phyloP scores from a whole-genome alignment of 2,113 vertebrate genomes.

The Vicugna pacos region DNA sequence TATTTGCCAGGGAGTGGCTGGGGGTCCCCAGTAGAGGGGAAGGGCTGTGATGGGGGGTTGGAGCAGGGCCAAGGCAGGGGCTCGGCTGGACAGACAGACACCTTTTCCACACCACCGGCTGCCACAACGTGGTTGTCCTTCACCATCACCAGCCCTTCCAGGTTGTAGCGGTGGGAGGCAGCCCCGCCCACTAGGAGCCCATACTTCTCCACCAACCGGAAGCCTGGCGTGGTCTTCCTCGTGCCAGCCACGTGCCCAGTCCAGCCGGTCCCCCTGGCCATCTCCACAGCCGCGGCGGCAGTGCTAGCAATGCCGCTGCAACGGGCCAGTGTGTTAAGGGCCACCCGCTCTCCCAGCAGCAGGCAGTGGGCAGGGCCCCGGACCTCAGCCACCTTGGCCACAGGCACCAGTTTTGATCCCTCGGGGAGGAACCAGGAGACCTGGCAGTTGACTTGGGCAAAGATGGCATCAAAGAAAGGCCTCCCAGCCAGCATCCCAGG shows the following conservation, averaged over 20 bases:
- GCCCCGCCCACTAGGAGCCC: conserved; percentile 90
- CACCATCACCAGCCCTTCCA: conserved; percentile 91
- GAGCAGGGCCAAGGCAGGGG: not conserved
- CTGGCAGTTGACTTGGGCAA: conserved; percentile 87
- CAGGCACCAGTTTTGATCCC: conserved; percentile 84
- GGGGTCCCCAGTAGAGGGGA: not conserved
- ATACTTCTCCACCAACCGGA: conserved; percentile 92
- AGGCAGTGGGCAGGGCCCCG: conserved; percentile 88
- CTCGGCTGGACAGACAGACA: conserved; percentile 41
- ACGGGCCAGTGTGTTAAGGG: conserved; percentile 91
- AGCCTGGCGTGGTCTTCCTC: conserved; percentile 92
- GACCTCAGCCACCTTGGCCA: conserved; percentile 89
- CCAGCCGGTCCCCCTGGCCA: conserved; percentile 84
- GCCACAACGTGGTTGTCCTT: conserved; percentile 93
- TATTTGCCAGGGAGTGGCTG: not conserved
- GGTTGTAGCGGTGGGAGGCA: conserved; percentile 89
- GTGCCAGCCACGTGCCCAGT: conserved; percentile 90
- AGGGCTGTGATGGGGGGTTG: accelerated
- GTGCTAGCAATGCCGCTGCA: conserved; percentile 90
- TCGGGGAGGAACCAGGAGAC: conserved; percentile 90
- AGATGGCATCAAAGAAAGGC: conserved; percentile 92
- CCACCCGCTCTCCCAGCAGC: conserved; percentile 90
- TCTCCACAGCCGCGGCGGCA: conserved; percentile 79
- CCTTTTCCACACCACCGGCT: conserved; percentile 89
- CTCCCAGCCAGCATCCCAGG: conserved; percentile 88